Conservation (phyloP, 2,113 vertebrate genomes). For the Malaclemys terrapin region DNA sequence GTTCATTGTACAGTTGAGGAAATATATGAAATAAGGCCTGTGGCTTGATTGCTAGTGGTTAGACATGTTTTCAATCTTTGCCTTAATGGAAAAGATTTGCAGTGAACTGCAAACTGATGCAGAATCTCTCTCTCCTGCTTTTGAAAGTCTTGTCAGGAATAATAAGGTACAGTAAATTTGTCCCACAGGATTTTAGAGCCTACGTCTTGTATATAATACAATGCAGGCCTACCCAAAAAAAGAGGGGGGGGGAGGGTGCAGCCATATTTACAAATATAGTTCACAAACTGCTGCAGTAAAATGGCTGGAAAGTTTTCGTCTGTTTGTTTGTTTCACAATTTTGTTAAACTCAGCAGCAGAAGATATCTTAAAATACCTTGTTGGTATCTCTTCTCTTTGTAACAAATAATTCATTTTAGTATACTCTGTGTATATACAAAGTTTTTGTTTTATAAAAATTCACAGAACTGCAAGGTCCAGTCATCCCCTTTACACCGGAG, state of each 20-base stretch:
- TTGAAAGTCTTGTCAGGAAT: constrained; percentile 92
- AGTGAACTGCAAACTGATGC: constrained; percentile 86
- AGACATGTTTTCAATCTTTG: constrained; percentile 93
- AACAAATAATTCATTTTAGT: constrained; percentile 92
- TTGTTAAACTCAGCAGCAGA: constrained; percentile 93
- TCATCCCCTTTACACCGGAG: constrained; percentile 78
- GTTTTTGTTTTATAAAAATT: constrained; percentile 89
- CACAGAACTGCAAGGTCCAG: constrained; percentile 87
- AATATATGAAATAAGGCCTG: constrained; percentile 98
- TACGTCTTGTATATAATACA: constrained; percentile 95
- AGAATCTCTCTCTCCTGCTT: constrained; percentile 92
- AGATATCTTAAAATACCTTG: constrained; percentile 91
- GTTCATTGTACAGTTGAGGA: constrained; percentile 98
- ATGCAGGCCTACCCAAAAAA: constrained; percentile 88
- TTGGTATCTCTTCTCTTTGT: constrained; percentile 93
- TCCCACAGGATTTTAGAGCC: constrained; percentile 90
- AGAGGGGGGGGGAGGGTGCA: constrained; percentile 82
- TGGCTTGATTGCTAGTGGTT: constrained; percentile 99
- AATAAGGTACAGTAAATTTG: constrained; percentile 89
- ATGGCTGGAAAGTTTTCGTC: constrained; percentile 83
- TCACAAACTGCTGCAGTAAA: constrained; percentile 91
- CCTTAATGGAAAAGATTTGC: constrained; percentile 89
- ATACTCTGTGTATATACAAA: constrained; percentile 97
- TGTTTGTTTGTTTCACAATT: constrained; percentile 82
- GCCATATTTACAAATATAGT: constrained; percentile 96